Evolutionary conservation across 1,140 invertebrate genomes (phyloP).

Genomic region (Aphaenogaster rudis): DNA sequence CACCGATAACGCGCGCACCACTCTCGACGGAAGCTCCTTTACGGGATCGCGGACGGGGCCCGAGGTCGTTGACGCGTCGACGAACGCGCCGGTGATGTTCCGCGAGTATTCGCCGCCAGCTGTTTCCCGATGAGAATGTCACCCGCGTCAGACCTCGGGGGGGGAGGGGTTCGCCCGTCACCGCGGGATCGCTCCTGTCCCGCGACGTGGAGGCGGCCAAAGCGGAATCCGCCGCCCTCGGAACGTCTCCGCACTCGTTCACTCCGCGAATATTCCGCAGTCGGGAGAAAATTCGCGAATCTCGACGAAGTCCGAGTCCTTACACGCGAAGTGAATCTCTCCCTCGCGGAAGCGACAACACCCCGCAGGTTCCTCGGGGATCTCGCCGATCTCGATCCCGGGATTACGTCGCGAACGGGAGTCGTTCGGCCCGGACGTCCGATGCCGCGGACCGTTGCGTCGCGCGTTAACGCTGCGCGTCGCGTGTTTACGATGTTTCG

Average conservation of each 20-base stretch:
- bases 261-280: not conserved
- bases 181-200: not conserved
- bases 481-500: conserved; percentile 17
- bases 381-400: not conserved
- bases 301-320: too few species aligned
- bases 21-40: conserved; percentile 18
- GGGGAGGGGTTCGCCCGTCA: not conserved
- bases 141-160: not conserved
- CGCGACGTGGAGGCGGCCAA: too few species aligned
- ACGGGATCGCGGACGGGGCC: conserved; percentile 1
- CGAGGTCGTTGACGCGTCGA: conserved; percentile 48
- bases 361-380: not conserved
- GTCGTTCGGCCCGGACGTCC: too few species aligned
- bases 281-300: not conserved
- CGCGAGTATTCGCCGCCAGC: conserved; percentile 24
- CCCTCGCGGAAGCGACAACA: not conserved
- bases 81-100: conserved; percentile 40
- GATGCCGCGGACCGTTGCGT: not conserved
- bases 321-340: not conserved
- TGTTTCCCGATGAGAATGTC: conserved; percentile 26
- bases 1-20: conserved; percentile 3
- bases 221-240: too few species aligned
- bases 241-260: not conserved
- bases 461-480: not conserved
- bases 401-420: too few species aligned